Conservation (phyloP, 30 jellyfish, hydroid and myxozoan species). For the Aurelia coerulea region DNA sequence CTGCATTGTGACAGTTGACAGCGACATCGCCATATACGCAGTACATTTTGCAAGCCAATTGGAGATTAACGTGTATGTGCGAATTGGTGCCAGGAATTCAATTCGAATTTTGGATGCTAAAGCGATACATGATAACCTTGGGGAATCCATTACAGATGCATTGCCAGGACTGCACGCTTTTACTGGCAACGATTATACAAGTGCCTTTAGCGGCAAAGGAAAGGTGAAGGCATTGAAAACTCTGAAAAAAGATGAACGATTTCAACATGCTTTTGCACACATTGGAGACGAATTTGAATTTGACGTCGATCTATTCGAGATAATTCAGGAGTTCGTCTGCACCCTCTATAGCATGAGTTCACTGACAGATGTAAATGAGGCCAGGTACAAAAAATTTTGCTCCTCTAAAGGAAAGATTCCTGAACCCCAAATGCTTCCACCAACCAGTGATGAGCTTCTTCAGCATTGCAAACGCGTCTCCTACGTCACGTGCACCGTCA, state of each 20-base stretch:
- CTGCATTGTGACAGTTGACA: constrained; percentile 75
- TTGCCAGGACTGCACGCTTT: constrained; percentile 63
- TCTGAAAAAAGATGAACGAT: constrained; percentile 6
- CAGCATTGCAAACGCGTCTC: constrained; percentile 57
- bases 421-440: constrained; percentile 73
- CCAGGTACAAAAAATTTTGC: constrained; percentile 57
- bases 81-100: constrained; percentile 17
- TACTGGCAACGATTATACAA: constrained; percentile 61
- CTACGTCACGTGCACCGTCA: constrained; percentile 45
- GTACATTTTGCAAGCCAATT: constrained; percentile 27
- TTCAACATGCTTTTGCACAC: constrained; percentile 23
- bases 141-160: constrained; percentile 27
- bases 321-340: constrained; percentile 27
- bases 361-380: constrained; percentile 40
- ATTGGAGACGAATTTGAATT: constrained; percentile 42
- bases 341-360: constrained; percentile 18
- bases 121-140: constrained; percentile 38
- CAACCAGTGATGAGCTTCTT: constrained; percentile 50
- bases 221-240: constrained; percentile 40
- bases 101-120: constrained; percentile 27
- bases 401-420: constrained; percentile 42
- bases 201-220: constrained; percentile 52
- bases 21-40: constrained; percentile 57
- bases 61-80: constrained; percentile 16
- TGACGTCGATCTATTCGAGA: constrained; percentile 28